phyloP scores from a whole-genome alignment of 2,113 vertebrate species.

The Orthonyx spaldingii region DNA sequence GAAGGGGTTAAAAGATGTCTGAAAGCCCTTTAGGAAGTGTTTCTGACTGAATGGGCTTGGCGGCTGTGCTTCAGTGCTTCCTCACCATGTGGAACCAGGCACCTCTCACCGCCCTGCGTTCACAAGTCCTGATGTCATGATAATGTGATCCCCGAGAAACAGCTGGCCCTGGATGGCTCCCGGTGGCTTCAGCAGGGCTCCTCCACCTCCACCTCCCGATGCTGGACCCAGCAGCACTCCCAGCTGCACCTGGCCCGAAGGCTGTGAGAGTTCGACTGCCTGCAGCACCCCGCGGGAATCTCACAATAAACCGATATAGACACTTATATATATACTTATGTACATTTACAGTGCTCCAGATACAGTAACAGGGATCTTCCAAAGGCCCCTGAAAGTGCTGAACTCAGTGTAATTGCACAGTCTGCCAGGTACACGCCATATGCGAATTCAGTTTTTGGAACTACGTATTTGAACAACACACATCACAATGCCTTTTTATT shows the following conservation, averaged over 20 bases:
- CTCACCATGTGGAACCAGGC: constrained; percentile 8
- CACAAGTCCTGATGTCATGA: background rate
- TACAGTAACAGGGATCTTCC: background rate
- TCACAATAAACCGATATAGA: fast-evolving
- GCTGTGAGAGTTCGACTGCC: background rate
- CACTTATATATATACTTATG: fast-evolving
- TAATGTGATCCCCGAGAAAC: background rate
- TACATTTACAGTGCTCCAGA: fast-evolving
- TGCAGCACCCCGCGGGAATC: fast-evolving
- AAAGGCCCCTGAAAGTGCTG: background rate
- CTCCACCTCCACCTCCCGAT: background rate
- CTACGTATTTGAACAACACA: fast-evolving
- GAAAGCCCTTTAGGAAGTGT: constrained; percentile 41
- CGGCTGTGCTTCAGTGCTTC: constrained; percentile 28
- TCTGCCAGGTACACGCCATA: fast-evolving
- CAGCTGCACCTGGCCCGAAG: background rate
- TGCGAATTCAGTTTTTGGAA: fast-evolving
- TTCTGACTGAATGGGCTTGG: constrained; percentile 32
- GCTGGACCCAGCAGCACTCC: background rate
- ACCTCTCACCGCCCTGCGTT: background rate
- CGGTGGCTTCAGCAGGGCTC: background rate
- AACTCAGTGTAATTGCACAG: background rate
- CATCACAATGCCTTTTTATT: too few relatives aligned
- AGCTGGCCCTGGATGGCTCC: constrained; percentile 1
- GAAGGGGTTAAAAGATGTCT: constrained; percentile 36